These are phyloP conservation scores for Drosophila bifasciata DNA, from an alignment of 1,140 invertebrate species.

Conservation along the genomic window DNA sequence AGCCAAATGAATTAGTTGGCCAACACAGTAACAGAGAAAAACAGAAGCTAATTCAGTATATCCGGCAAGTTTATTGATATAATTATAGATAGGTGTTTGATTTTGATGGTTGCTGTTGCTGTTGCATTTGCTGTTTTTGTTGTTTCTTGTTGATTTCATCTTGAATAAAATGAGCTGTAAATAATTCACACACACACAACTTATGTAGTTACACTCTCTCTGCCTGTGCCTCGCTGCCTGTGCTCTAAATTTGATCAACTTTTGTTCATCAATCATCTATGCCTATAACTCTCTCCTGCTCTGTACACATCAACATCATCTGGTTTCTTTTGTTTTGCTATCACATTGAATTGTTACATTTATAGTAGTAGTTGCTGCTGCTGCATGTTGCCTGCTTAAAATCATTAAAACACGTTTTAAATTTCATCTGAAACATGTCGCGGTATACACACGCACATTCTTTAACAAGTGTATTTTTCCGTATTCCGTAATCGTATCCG, in stretches of 20 bases:
- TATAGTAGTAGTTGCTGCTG: conserved; percentile 81
- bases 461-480: conserved; percentile 43
- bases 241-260: conserved; percentile 43
- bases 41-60: conserved; percentile 40
- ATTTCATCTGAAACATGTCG: conserved; percentile 77
- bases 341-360: conserved; percentile 84
- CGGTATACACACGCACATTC: conserved; percentile 50
- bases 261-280: conserved; percentile 58
- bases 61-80: conserved; percentile 79
- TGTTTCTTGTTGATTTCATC: too few relatives aligned
- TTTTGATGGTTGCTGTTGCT: conserved; percentile 56
- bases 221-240: conserved; percentile 12
- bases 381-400: conserved; percentile 76
- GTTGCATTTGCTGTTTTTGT: conserved; percentile 7
- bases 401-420: conserved; percentile 79
- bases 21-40: too few relatives aligned
- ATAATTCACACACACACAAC: conserved; percentile 78
- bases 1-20: too few relatives aligned
- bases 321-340: conserved; percentile 79
- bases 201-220: conserved; percentile 2
- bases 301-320: conserved; percentile 81
- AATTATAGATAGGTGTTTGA: conserved; percentile 77
- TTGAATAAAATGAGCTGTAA: conserved; percentile 81
- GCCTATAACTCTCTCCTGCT: conserved; percentile 59
- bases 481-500: conserved; percentile 22